Conservation (phyloP, 2,888 invertebrate genomes). For the Hypena proboscidalis region DNA sequence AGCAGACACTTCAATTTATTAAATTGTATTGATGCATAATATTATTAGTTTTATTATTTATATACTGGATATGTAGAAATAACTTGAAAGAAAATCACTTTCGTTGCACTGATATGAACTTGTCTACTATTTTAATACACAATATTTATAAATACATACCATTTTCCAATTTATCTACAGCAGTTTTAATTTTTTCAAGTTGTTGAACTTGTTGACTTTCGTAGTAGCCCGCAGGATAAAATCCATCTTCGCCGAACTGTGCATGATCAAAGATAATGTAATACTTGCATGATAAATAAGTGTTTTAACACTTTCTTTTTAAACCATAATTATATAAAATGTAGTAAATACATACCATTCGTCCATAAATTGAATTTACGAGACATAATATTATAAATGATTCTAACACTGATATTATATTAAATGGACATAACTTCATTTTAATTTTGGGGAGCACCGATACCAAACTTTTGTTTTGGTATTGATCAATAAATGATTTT, state of each 20-base stretch:
- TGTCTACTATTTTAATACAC: too few species aligned
- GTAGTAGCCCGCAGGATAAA: slow-evolving; percentile 57
- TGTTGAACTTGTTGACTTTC: slow-evolving; percentile 46
- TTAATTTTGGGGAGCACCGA: slow-evolving; percentile 18
- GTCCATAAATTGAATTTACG: slow-evolving; percentile 48
- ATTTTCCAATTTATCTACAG: slow-evolving; percentile 63
- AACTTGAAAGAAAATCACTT: too few species aligned
- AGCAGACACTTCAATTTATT: too few species aligned
- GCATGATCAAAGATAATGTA: slow-evolving; percentile 11
- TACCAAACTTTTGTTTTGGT: slow-evolving; percentile 29
- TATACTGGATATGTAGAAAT: too few species aligned
- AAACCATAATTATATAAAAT: neutral
- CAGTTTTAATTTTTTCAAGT: slow-evolving; percentile 53
- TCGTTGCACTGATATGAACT: too few species aligned
- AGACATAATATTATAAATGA: slow-evolving; percentile 46
- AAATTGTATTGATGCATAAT: too few species aligned
- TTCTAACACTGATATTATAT: slow-evolving; percentile 34
- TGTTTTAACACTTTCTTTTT: neutral
- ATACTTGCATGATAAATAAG: too few species aligned
- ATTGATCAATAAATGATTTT: slow-evolving; percentile 41
- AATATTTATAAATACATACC: slow-evolving; percentile 48
- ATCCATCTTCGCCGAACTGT: slow-evolving; percentile 63
- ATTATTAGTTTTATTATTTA: too few species aligned
- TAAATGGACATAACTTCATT: slow-evolving; percentile 47
- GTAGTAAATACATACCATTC: slow-evolving; percentile 56